phyloP scores from a whole-genome alignment of 2,797 vertebrate species.

The Mormyrops attenuatus region DNA sequence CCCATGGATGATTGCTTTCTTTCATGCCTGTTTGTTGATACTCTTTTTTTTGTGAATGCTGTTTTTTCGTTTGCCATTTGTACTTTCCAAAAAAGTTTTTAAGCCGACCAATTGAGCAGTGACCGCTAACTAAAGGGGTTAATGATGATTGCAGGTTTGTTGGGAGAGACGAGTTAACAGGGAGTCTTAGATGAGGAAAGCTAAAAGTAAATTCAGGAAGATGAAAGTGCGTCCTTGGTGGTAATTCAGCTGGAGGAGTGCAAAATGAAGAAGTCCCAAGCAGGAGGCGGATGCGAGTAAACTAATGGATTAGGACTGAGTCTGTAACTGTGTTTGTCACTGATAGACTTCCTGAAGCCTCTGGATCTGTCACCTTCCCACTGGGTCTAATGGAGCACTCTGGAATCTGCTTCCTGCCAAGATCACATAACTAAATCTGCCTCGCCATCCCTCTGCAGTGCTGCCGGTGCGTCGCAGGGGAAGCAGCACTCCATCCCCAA shows the following conservation, averaged over 20 bases:
- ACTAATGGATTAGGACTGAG: conserved; percentile 48
- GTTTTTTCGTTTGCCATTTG: not conserved
- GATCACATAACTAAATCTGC: conserved; percentile 41
- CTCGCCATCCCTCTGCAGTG: conserved; percentile 39
- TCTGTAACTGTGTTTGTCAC: conserved; percentile 58
- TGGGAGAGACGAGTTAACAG: not conserved
- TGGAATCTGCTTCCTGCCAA: conserved; percentile 56
- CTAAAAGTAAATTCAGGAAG: conserved; percentile 27
- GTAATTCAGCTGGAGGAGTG: conserved; percentile 27
- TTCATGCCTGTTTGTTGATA: not conserved
- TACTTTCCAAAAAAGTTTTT: not conserved
- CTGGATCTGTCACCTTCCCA: conserved; percentile 48
- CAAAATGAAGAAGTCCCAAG: conserved; percentile 20
- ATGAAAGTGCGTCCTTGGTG: not conserved
- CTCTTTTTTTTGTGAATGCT: not conserved
- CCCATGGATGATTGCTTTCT: not conserved
- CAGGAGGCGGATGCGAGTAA: not conserved
- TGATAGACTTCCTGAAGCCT: conserved; percentile 53
- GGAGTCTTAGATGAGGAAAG: conserved; percentile 29
- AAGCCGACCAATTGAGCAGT: not conserved
- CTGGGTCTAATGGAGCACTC: conserved; percentile 56
- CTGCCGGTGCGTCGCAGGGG: conserved; percentile 40
- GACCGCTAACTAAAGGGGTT: not conserved
- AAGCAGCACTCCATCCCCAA: conserved; percentile 42
- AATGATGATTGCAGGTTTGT: not conserved